Conservation (phyloP, 2,797 vertebrate genomes). For the Gymnopithys bicolor region DNA sequence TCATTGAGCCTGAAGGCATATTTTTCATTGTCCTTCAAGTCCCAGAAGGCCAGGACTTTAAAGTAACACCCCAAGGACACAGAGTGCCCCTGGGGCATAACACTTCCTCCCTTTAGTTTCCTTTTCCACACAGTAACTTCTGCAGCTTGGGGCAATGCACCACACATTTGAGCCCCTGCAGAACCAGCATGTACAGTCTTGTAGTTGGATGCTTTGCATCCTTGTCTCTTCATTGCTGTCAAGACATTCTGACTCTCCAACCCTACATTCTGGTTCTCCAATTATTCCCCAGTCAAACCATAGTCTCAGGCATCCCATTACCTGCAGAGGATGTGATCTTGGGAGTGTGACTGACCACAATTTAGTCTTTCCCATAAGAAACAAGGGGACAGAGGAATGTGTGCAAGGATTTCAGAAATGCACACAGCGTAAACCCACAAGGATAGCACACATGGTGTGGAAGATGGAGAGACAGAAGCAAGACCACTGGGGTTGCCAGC, state of each 20-base stretch:
- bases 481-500: not conserved
- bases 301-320: not conserved
- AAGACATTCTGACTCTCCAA: not conserved
- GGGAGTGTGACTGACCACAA: fast-evolving
- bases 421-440: not conserved
- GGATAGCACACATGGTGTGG: fast-evolving
- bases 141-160: not conserved
- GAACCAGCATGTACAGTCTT: too few relatives aligned
- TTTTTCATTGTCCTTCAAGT: not conserved
- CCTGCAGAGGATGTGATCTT: not conserved
- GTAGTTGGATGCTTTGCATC: not conserved
- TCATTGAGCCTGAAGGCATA: not conserved
- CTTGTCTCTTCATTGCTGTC: not conserved
- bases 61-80: not conserved
- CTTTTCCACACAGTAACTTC: not conserved
- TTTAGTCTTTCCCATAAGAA: not conserved
- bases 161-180: fast-evolving
- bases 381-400: not conserved
- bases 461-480: not conserved
- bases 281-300: not conserved
- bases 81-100: fast-evolving
- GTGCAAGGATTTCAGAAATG: not conserved
- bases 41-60: not conserved
- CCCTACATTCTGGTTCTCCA: not conserved
- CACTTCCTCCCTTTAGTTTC: not conserved